phyloP scores from a whole-genome alignment of 2,888 invertebrate genomes.

The Tricholauxania praeusta region DNA sequence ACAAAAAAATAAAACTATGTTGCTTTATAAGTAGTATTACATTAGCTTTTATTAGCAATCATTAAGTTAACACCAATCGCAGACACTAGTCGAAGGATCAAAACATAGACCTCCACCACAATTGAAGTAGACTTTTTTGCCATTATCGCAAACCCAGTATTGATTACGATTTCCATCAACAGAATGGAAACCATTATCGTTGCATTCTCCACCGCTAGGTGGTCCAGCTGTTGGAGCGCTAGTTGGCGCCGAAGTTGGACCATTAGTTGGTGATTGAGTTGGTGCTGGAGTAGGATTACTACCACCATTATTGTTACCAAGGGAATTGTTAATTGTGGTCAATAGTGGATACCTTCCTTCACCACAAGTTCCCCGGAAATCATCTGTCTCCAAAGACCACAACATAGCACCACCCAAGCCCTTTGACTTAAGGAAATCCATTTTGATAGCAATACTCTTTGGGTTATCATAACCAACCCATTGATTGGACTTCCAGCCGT shows the following conservation, averaged over 20 bases:
- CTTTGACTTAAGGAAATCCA: slow-evolving; percentile 65
- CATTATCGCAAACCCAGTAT: slow-evolving; percentile 51
- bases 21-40: too few species aligned
- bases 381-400: slow-evolving; percentile 86
- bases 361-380: slow-evolving; percentile 75
- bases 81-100: not conserved
- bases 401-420: slow-evolving; percentile 76
- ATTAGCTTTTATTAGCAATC: not conserved
- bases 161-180: slow-evolving; percentile 10
- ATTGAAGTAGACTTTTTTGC: not conserved
- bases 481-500: slow-evolving; percentile 71
- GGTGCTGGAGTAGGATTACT: not conserved
- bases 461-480: slow-evolving; percentile 79
- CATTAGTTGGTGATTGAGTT: not conserved
- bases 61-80: not conserved
- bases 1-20: too few species aligned
- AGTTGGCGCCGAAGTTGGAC: too few species aligned
- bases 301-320: not conserved
- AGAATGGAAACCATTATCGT: not conserved
- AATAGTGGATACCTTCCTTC: slow-evolving; percentile 74
- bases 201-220: too few species aligned
- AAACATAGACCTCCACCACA: not conserved
- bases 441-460: slow-evolving; percentile 68
- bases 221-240: too few species aligned
- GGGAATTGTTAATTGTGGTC: slow-evolving; percentile 28